Conservation (phyloP, 1,140 invertebrate genomes). For the Lepidurus apus region DNA sequence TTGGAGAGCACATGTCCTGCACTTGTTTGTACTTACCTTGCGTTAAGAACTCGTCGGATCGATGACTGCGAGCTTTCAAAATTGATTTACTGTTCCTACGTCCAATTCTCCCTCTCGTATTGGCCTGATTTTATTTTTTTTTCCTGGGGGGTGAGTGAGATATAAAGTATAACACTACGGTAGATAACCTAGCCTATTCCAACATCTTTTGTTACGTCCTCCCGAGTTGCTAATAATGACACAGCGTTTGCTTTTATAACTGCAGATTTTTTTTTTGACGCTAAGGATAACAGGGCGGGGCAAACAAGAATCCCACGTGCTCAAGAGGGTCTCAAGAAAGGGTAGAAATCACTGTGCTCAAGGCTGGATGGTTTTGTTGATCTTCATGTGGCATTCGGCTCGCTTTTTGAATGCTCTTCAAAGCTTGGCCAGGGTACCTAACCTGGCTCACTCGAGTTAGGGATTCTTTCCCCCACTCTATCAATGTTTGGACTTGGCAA, state of each 20-base stretch:
- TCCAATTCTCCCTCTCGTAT: too few relatives aligned
- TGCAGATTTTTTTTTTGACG: not conserved
- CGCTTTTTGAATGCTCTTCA: not conserved
- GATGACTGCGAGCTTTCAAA: too few relatives aligned
- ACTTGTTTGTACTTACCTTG: not conserved
- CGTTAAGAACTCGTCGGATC: not conserved
- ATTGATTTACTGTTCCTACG: too few relatives aligned
- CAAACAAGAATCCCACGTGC: not conserved
- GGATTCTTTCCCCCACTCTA: too few relatives aligned
- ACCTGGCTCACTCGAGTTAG: too few relatives aligned
- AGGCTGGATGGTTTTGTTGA: not conserved
- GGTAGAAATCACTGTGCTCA: not conserved
- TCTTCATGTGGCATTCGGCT: not conserved
- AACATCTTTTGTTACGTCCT: not conserved
- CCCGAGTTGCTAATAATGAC: not conserved
- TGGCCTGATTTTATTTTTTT: too few relatives aligned
- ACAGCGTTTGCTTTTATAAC: not conserved
- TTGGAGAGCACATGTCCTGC: not conserved
- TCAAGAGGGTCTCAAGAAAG: not conserved
- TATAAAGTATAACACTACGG: too few relatives aligned
- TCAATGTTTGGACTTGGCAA: too few relatives aligned
- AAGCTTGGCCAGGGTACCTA: too few relatives aligned
- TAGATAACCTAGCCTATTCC: too few relatives aligned
- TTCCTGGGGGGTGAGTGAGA: too few relatives aligned
- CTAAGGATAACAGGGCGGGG: not conserved